Evolutionary conservation across 2,888 invertebrate species (phyloP).

Genomic region (Amaurobius ferox): DNA sequence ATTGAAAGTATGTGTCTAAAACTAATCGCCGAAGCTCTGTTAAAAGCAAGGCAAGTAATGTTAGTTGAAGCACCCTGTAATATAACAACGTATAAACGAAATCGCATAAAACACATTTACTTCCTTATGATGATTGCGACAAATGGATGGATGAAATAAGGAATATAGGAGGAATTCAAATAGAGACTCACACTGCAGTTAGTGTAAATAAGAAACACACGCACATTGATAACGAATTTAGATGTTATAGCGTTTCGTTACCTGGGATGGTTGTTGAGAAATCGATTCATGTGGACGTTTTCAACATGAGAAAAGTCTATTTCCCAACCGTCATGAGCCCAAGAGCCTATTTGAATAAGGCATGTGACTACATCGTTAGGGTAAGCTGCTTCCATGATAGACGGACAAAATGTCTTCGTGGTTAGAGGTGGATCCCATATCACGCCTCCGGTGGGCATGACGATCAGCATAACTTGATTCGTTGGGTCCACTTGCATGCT

Average conservation of each 20-base stretch:
- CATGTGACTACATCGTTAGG: slow-evolving; percentile 31
- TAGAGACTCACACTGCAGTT: too few relatives aligned
- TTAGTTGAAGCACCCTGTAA: too few relatives aligned
- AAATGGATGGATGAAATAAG: too few relatives aligned
- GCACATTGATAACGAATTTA: too few relatives aligned
- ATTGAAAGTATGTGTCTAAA: too few relatives aligned
- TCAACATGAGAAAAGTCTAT: slow-evolving; percentile 37
- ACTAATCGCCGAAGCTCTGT: too few relatives aligned
- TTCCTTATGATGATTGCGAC: too few relatives aligned
- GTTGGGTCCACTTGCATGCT: slow-evolving; percentile 43
- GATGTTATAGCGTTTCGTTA: not conserved
- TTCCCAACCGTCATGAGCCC: slow-evolving; percentile 62
- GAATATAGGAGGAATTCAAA: too few relatives aligned
- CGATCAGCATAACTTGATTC: slow-evolving; percentile 22
- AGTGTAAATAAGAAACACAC: too few relatives aligned
- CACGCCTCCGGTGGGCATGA: slow-evolving; percentile 13
- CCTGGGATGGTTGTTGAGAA: slow-evolving; percentile 44
- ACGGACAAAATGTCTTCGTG: slow-evolving; percentile 35
- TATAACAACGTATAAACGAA: too few relatives aligned
- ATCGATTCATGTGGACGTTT: slow-evolving; percentile 20
- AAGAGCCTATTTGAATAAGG: slow-evolving; percentile 32
- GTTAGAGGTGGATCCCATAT: slow-evolving; percentile 37
- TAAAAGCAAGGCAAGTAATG: too few relatives aligned
- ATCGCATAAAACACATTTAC: too few relatives aligned
- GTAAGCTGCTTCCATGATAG: not conserved